Evolutionary conservation across 2,888 invertebrate species (phyloP), one percentile per base, ranked within the genome.

Genomic region (Phania funesta): DNA sequence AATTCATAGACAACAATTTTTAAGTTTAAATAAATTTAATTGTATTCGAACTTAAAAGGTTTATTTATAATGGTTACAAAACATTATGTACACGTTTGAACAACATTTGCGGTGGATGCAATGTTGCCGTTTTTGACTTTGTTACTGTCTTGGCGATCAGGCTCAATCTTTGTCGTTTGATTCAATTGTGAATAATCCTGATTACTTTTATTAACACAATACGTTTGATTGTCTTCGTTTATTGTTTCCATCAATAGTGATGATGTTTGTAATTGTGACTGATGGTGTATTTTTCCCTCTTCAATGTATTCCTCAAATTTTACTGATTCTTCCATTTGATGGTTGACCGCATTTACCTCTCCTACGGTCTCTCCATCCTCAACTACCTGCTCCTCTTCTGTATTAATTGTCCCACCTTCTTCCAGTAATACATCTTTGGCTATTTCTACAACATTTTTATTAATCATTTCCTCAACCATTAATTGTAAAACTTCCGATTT

Each of bases 401-500:
- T 64, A 32, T 74, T 80, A 20, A 84, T 44, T 5, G 67, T 68
- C 20, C 84, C 85, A 44, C 84, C 82, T 46, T 85, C 85, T 24
- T 85, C 85, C 20, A 83, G 8, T 44, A 86, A 78, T 3, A 85
- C 85, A 60, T 85, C 83, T 32, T 80, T 84, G 46, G 85, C 84
- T 20, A 86, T 71, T 48, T 93, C 93, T 13, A 88, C 87, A 24
- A 94, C 86, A 70, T 93, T 87, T 83, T 92, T 90, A 82, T 92
- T 91, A 78, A 94, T 91, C 86, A 94, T 92, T 78, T 93, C 92
- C 83, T 93, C 92, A 0, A 94, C 92, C 58, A 89, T 86, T 85
- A 92, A 91, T 85, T 93, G 93, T 86, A 95, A 94, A 22, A 96
- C 94, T 41, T 93, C 92, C 20, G 93, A 90, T 88, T 95, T 95